A percentile compares a stretch with the other conserved stretches of the same genome.
Evolutionary conservation across 2,888 invertebrate species (phyloP).

Genomic region (Rhaphigaster nebulosa): DNA sequence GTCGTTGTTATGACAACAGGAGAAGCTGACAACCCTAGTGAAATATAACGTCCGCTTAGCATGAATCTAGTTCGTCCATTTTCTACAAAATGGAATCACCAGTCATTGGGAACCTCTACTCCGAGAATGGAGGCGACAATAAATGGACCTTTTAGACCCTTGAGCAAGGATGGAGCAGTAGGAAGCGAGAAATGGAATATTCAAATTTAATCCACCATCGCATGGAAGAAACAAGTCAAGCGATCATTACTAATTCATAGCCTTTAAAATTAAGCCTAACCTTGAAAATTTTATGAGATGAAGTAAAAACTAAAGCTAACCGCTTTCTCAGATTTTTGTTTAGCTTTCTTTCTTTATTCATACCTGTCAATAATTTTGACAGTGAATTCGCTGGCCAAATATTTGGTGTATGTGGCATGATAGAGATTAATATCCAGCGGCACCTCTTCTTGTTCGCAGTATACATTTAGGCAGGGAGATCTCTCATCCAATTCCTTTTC

Average conservation of each 20-base stretch:
- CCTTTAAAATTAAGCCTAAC: background rate
- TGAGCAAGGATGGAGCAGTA: background rate
- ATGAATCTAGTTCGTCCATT: background rate
- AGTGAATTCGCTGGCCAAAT: too few relatives aligned
- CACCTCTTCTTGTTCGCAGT: too few relatives aligned
- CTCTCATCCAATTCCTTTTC: too few relatives aligned
- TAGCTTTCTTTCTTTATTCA: too few relatives aligned
- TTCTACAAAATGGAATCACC: background rate
- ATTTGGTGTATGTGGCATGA: too few relatives aligned
- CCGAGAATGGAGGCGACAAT: background rate
- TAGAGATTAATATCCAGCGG: too few relatives aligned
- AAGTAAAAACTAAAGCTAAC: background rate
- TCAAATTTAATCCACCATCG: background rate
- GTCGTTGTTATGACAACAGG: slow-evolving; percentile 30
- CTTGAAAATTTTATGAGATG: background rate
- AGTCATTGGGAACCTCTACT: slow-evolving; percentile 4
- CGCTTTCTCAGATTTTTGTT: background rate
- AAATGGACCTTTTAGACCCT: background rate
- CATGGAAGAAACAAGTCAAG: background rate
- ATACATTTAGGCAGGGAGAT: too few relatives aligned
- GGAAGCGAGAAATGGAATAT: background rate
- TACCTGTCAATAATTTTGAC: too few relatives aligned
- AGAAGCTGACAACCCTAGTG: background rate
- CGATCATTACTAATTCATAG: background rate
- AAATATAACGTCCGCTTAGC: slow-evolving; percentile 25